A percentile compares a stretch with the other conserved stretches of the same genome.
phyloP scores from a whole-genome alignment of 2,797 vertebrate genomes.

The Myotis daubentonii region DNA sequence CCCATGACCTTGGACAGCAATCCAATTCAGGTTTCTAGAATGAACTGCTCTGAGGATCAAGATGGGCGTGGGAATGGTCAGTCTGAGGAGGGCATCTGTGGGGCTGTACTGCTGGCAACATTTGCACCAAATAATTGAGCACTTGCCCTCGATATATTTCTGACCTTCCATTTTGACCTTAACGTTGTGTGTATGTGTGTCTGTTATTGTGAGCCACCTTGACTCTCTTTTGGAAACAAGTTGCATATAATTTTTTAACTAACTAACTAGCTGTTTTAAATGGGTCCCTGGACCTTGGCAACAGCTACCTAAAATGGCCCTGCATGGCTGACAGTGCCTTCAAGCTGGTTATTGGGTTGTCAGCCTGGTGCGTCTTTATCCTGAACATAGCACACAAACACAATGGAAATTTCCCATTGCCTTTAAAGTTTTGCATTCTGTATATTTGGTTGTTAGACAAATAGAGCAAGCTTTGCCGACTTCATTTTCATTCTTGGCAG shows the following conservation, averaged over 20 bases:
- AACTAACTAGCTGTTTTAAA: slow-evolving; percentile 40
- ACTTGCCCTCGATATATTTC: slow-evolving; percentile 43
- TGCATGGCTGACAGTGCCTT: neutral
- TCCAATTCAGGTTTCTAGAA: slow-evolving; percentile 73
- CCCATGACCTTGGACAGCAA: slow-evolving; percentile 64
- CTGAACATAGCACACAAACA: slow-evolving; percentile 76
- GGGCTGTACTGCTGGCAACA: slow-evolving; percentile 26
- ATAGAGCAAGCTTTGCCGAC: slow-evolving; percentile 90
- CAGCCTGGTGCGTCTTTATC: slow-evolving; percentile 83
- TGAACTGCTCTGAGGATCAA: slow-evolving; percentile 73
- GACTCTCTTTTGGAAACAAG: slow-evolving; percentile 54
- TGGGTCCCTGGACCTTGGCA: slow-evolving; percentile 56
- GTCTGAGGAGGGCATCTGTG: slow-evolving; percentile 19
- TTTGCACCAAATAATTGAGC: slow-evolving; percentile 59
- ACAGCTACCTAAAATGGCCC: slow-evolving; percentile 54
- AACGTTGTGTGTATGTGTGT: neutral
- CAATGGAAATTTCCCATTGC: slow-evolving; percentile 87
- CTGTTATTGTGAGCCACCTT: neutral
- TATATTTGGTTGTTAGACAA: slow-evolving; percentile 91
- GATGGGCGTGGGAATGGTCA: slow-evolving; percentile 64
- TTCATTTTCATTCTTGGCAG: slow-evolving; percentile 93
- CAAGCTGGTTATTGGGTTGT: slow-evolving; percentile 77
- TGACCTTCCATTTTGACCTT: slow-evolving; percentile 66
- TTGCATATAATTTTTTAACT: slow-evolving; percentile 18
- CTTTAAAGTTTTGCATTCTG: slow-evolving; percentile 89